These are phyloP conservation scores for Phaethornis superciliosus DNA, from an alignment of 2,113 vertebrate genomes.

Conservation along the genomic window DNA sequence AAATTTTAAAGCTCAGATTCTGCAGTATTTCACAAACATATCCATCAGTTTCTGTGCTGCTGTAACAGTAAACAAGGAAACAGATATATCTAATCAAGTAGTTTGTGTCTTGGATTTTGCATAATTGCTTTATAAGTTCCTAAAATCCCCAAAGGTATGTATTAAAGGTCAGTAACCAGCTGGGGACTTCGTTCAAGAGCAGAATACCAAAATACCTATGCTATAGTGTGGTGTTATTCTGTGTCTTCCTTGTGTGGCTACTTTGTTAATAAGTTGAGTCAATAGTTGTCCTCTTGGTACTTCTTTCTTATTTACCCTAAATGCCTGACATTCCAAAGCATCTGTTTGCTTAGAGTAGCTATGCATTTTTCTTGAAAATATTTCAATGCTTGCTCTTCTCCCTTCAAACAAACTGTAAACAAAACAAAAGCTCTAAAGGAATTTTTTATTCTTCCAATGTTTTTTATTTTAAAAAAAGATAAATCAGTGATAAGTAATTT, in stretches of 20 bases:
- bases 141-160: background rate
- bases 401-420: background rate
- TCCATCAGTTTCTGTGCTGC: background rate
- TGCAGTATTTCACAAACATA: background rate
- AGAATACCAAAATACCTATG: background rate
- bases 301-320: background rate
- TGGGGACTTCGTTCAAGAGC: background rate
- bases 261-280: background rate
- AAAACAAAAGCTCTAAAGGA: background rate
- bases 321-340: background rate
- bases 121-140: background rate
- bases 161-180: background rate
- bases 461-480: background rate
- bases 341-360: background rate
- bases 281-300: fast-evolving
- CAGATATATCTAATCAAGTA: background rate
- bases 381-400: background rate
- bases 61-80: background rate
- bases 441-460: background rate
- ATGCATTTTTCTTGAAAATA: background rate
- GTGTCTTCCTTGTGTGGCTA: background rate
- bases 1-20: background rate
- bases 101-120: background rate
- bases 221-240: background rate
- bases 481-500: background rate